Percentiles rank a stretch among this genome's conserved stretches.
phyloP scores from a whole-genome alignment of 2,113 vertebrate species.

The Camelus dromedarius region DNA sequence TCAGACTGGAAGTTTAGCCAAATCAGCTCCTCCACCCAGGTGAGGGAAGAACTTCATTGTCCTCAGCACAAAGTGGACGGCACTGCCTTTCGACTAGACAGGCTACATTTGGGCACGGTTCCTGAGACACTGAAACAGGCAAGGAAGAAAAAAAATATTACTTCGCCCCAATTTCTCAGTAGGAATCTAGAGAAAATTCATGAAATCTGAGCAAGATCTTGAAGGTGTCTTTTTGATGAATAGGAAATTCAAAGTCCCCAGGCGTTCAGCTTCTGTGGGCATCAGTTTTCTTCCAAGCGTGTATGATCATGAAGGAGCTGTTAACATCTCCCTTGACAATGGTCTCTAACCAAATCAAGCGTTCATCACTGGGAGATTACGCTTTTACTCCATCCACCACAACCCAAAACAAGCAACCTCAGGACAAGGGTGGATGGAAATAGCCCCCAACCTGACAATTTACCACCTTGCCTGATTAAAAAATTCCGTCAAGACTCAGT shows the following conservation, averaged over 20 bases:
- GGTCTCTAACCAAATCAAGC: background rate
- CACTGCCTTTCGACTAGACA: background rate
- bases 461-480: background rate
- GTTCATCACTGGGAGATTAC: background rate
- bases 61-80: background rate
- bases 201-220: background rate
- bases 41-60: constrained; percentile 1
- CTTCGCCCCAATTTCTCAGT: background rate
- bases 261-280: background rate
- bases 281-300: background rate
- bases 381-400: background rate
- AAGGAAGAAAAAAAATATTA: too few species aligned
- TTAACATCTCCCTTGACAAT: background rate
- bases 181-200: constrained; percentile 1
- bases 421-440: background rate
- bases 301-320: background rate
- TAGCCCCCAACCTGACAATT: background rate
- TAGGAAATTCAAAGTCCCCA: background rate
- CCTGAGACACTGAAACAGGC: background rate
- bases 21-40: constrained; percentile 55
- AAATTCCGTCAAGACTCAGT: background rate
- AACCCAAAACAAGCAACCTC: background rate
- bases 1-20: constrained; percentile 18
- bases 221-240: background rate
- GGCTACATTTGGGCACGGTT: background rate